Base-by-base conservation (phyloP, 2,113 vertebrate species). In the Sylvietta virens region DNA sequence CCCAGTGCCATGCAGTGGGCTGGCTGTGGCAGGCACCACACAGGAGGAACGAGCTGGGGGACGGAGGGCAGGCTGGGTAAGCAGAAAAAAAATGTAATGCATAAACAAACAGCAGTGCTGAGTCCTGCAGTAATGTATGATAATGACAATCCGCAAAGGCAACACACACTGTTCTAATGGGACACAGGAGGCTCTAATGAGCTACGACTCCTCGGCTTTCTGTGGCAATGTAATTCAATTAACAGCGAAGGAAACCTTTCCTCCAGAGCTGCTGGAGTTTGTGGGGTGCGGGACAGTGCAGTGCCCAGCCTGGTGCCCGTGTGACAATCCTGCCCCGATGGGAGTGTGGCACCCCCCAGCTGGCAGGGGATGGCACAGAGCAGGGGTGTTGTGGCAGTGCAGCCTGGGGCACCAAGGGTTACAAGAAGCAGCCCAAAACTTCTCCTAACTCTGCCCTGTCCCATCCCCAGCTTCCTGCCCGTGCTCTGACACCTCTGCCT, bases 211-310 rank as follows among this genome's bases (percentile, higher is more conserved):
- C 96, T 93, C 69, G 60, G 93, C 93, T 95, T 96, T 93, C 96
- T 35, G 77, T 94, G 94, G 95, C 96, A 96, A 96, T 95, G 95
- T 95, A 97, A 97, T 97, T 97, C 97, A 97, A 96, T 97, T 94
- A 98, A 81, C 94, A 94, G 95, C 76, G 3, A 78, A 80, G 88
- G 83, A 95, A 97, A 91, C 82, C 85, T 84, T 54, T 87, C 87
- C 95, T 96, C 94, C 24, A 0, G 4, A 76, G 64, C 89, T 47
- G 58, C 71, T 0, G 11, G 91, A 28, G 40, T 61, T 60, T 30
- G 86, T 1, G 35, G 94, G 94, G 80, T 19, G 50, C 84, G 69
- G 94, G 91, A 77, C 58, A 35, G 48, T 3, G 44, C 4, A 1
- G 28, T 26, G 67, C 35, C 81, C 69, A 30, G 45, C 31, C n/a